Percentiles rank a stretch among this genome's conserved stretches.
phyloP scores from a whole-genome alignment of 2,888 invertebrate genomes.

The Phragmatobia fuliginosa region DNA sequence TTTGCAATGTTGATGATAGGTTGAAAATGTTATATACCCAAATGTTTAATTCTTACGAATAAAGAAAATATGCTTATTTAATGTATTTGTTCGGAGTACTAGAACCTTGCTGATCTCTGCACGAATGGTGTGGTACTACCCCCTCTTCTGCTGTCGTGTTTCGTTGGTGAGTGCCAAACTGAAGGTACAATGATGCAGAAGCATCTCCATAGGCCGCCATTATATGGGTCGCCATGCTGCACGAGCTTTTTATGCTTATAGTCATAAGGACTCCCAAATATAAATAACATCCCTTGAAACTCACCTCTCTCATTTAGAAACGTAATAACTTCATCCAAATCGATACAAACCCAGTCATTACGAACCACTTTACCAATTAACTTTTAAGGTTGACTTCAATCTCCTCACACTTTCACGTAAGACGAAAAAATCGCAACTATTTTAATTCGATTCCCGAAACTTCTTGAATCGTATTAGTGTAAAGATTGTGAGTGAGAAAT shows the following conservation, averaged over 20 bases:
- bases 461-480: conserved; percentile 56
- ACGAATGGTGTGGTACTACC: no score
- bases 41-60: neutral
- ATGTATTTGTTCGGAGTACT: no score
- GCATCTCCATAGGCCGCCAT: no score
- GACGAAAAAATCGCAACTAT: conserved; percentile 48
- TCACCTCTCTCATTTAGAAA: conserved; percentile 28
- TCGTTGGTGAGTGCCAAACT: no score
- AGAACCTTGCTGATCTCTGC: no score
- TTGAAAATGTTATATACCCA: no score
- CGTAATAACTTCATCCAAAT: conserved; percentile 56
- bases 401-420: conserved; percentile 55
- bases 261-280: conserved; percentile 3
- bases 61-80: neutral
- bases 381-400: conserved; percentile 46
- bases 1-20: no score
- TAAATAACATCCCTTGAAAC: conserved; percentile 26
- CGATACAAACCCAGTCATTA: conserved; percentile 53
- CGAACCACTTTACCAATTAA: conserved; percentile 64
- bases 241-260: no score
- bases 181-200: no score
- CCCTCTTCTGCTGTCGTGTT: no score
- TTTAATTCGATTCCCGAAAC: conserved; percentile 45
- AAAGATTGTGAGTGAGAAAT: conserved; percentile 66
- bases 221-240: no score